phyloP scores from a whole-genome alignment of 2,888 invertebrate genomes.

The Strigamia maritima region DNA sequence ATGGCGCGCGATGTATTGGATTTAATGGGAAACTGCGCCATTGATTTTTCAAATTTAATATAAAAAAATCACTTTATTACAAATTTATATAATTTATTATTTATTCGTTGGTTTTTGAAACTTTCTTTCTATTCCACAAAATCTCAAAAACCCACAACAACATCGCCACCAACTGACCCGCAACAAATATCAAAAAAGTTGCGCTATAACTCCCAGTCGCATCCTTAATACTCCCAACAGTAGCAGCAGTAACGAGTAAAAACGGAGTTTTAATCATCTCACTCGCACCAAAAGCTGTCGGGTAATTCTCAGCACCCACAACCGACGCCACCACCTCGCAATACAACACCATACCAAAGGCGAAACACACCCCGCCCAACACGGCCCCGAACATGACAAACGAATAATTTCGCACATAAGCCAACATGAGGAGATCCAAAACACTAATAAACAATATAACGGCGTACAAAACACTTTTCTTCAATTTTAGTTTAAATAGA shows the following conservation, averaged over 20 bases:
- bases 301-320: not conserved
- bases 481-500: not conserved
- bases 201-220: not conserved
- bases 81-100: not conserved
- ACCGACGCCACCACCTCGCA: slow-evolving; percentile 12
- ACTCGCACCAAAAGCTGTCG: not conserved
- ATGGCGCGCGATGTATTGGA: no score
- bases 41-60: no score
- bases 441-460: not conserved
- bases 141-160: not conserved
- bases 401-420: not conserved
- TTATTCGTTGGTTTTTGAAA: not conserved
- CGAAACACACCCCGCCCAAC: slow-evolving; percentile 3
- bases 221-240: not conserved
- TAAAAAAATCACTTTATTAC: not conserved
- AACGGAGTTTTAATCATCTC: slow-evolving; percentile 25
- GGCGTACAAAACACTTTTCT: not conserved
- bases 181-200: not conserved
- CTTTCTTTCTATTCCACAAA: not conserved
- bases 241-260: not conserved
- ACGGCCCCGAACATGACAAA: not conserved
- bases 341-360: not conserved
- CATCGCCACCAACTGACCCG: not conserved
- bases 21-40: no score
- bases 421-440: not conserved